Evolutionary conservation across 2,797 vertebrate species (phyloP).

Genomic region (Sebastes hopkinsi): DNA sequence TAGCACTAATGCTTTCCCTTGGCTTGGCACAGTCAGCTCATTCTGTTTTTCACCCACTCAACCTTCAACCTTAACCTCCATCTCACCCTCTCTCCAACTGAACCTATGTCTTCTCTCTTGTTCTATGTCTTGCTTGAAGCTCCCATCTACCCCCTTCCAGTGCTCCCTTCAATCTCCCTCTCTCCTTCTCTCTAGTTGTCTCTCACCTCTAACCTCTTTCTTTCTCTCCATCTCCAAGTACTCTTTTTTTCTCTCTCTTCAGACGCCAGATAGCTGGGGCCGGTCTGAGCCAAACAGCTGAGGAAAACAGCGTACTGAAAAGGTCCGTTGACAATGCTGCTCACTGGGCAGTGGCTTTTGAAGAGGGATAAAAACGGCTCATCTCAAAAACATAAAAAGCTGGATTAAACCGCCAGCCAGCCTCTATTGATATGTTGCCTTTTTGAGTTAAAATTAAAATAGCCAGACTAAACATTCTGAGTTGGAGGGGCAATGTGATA

Average conservation of each 20-base stretch:
- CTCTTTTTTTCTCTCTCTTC: constrained; percentile 45
- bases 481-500: background rate
- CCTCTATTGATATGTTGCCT: constrained; percentile 27
- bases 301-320: constrained; percentile 65
- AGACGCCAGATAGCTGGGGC: constrained; percentile 62
- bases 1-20: constrained; percentile 51
- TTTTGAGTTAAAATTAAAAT: constrained; percentile 40
- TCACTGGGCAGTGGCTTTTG: constrained; percentile 51
- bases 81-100: constrained; percentile 31
- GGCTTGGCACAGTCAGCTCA: constrained; percentile 54
- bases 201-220: constrained; percentile 69
- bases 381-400: constrained; percentile 44
- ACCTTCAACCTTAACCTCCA: constrained; percentile 63
- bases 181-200: constrained; percentile 55
- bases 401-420: constrained; percentile 37
- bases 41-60: constrained; percentile 61
- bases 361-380: constrained; percentile 57
- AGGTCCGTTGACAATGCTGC: constrained; percentile 48
- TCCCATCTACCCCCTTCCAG: constrained; percentile 46
- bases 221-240: constrained; percentile 56
- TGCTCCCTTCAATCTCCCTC: constrained; percentile 39
- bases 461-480: constrained; percentile 18
- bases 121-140: constrained; percentile 32
- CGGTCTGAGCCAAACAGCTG: constrained; percentile 58
- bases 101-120: constrained; percentile 51